Base-by-base conservation (phyloP, 2,113 vertebrate genomes). In the Tachysurus fulvidraco region DNA sequence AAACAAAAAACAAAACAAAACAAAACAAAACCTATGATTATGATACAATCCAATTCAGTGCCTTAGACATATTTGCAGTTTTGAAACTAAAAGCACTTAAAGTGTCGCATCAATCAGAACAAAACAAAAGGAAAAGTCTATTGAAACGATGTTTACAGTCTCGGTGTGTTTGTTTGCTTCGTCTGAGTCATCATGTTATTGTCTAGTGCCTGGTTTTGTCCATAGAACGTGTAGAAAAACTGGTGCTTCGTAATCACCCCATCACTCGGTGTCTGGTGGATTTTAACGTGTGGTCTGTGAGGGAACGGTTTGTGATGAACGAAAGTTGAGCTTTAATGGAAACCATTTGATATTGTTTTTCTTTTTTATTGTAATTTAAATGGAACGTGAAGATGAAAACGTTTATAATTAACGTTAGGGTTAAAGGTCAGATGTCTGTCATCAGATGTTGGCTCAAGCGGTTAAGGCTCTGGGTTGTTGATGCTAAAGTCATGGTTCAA, bases 121-220 rank as follows among this genome's bases (percentile, higher is more conserved):
- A 62, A 62, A 36, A 71, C 0, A 11, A 73, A 74, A 23, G 8
- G 1, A 16, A 10, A n/a, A n/a, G 10, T 7, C 13, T 21, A 4
- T 11, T 46, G 16, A 11, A 23, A 23, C 13, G 21, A 50, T 74
- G 10, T 74, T 23, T 41, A 44, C 36, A 71, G 0, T 21, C 44
- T 50, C 41, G 41, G 69, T 13, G 19, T 23, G 12, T 46, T 74
- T n/a, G 44, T 74, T 50, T 5, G 25, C 21, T 25, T 6, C 4
- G 55, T 55, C 67, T 23, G 50, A n/a, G 59, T 65, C 12, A 50
- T 77, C 10, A 54, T 11, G 71, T 52, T 46, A 52, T 76, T 41
- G 62, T 83, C 67, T 57, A 79, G 84, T 79, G 84, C 88, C 88
- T 88, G 54, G 55, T 80, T 89, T 30, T 81, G 17, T 83, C 25